Percentiles rank a stretch among this genome's conserved stretches.
Conservation (phyloP, 2,888 invertebrate genomes). For the Drosophila ezoana region DNA sequence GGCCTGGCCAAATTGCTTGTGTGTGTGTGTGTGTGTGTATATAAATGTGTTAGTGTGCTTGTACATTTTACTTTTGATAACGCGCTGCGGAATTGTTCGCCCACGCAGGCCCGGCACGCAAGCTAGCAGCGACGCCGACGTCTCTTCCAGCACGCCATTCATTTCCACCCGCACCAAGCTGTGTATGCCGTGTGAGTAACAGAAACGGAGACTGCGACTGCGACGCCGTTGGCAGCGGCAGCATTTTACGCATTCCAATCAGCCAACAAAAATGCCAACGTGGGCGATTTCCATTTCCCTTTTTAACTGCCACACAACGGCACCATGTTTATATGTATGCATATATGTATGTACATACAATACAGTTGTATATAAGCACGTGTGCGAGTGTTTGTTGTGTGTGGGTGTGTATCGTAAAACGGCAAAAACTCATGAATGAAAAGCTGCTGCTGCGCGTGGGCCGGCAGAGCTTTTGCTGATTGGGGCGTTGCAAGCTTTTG, state of each 20-base stretch:
- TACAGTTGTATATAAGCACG: conserved; percentile 12
- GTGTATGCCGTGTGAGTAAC: conserved; percentile 25
- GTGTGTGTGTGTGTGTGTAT: conserved; percentile 9
- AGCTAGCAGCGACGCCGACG: conserved; percentile 35
- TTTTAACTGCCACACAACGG: conserved; percentile 35
- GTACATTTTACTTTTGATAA: conserved; percentile 71
- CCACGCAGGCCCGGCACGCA: conserved; percentile 56
- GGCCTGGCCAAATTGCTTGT: conserved; percentile 45
- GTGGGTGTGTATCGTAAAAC: conserved; percentile 47
- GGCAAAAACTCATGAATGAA: conserved; percentile 73
- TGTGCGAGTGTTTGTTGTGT: neutral
- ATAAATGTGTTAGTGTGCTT: conserved; percentile 33
- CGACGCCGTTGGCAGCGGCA: conserved; percentile 21
- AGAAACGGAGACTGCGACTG: conserved; percentile 9
- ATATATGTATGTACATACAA: conserved; percentile 4
- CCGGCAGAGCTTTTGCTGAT: conserved; percentile 28
- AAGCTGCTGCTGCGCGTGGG: conserved; percentile 45
- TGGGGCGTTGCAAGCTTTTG: conserved; percentile 37
- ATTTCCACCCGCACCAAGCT: conserved; percentile 52
- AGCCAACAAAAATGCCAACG: conserved; percentile 62
- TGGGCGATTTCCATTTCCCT: conserved; percentile 64
- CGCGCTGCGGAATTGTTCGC: conserved; percentile 70
- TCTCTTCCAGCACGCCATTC: conserved; percentile 70
- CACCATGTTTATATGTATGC: conserved; percentile 10
- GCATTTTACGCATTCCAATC: conserved; percentile 79